These are phyloP conservation scores for Halichondria panicea DNA, from an alignment of 37 sponge, comb jelly and placozoan species.

Conservation along the genomic window DNA sequence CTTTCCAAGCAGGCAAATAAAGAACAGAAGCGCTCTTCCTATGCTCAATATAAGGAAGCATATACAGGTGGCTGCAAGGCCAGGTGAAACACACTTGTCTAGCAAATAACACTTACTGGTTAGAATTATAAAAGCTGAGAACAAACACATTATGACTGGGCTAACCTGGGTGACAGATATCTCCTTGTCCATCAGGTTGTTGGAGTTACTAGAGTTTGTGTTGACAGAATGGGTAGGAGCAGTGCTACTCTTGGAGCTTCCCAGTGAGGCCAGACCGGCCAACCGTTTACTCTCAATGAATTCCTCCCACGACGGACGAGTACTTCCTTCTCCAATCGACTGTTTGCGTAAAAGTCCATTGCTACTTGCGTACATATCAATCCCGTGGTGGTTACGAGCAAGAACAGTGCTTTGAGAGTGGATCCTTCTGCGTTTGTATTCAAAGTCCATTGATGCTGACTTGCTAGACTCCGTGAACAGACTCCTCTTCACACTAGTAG, in stretches of 20 bases:
- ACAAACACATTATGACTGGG: too few relatives aligned
- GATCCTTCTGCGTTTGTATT: conserved; percentile 14
- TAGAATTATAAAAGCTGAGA: too few relatives aligned
- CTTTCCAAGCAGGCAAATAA: too few relatives aligned
- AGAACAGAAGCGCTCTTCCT: too few relatives aligned
- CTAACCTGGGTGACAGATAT: too few relatives aligned
- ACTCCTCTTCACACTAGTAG: conserved; percentile 25
- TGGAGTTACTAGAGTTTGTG: conserved; percentile 29
- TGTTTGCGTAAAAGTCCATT: not conserved
- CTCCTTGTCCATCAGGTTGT: too few relatives aligned
- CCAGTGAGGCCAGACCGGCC: conserved; percentile 52
- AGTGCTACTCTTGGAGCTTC: conserved; percentile 29
- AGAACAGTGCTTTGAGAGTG: conserved; percentile 23
- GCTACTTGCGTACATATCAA: conserved; percentile 20
- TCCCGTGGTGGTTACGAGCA: conserved; percentile 1
- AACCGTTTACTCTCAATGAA: conserved; percentile 56
- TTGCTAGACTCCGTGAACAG: conserved; percentile 29
- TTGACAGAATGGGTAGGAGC: conserved; percentile 14
- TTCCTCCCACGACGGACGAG: conserved; percentile 37
- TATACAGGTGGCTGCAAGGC: too few relatives aligned
- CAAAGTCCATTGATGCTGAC: not conserved
- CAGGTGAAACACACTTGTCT: too few relatives aligned
- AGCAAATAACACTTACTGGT: too few relatives aligned
- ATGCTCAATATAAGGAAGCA: too few relatives aligned
- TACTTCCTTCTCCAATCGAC: conserved; percentile 7